These are phyloP conservation scores for Peromyscus eremicus DNA, from an alignment of 2,797 vertebrate genomes.

Conservation along the genomic window DNA sequence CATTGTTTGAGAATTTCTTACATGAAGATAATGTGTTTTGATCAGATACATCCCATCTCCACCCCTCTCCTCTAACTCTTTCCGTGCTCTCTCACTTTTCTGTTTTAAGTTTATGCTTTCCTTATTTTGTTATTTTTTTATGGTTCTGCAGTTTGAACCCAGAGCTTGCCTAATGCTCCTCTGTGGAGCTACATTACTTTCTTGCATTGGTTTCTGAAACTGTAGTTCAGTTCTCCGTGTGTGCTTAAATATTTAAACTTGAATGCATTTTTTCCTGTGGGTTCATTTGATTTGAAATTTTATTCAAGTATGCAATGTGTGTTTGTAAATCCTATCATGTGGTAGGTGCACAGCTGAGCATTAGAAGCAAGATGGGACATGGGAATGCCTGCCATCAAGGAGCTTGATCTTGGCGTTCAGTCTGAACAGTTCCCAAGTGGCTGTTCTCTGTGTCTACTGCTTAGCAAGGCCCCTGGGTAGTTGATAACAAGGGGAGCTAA, in stretches of 20 bases:
- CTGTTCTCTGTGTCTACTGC: background rate
- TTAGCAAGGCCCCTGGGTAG: background rate
- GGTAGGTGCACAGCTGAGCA: background rate
- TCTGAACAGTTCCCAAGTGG: background rate
- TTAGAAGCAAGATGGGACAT: background rate
- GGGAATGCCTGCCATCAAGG: too few relatives aligned
- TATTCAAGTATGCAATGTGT: background rate
- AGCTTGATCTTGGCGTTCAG: background rate
- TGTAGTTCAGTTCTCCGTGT: background rate
- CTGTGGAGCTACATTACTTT: background rate
- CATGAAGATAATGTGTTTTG: background rate
- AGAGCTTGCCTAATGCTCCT: background rate
- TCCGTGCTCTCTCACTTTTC: background rate
- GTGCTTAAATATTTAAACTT: slow-evolving; percentile 8
- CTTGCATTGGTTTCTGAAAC: background rate
- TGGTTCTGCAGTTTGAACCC: background rate
- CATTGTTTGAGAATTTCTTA: background rate
- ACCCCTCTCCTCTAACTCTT: background rate
- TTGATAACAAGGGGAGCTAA: background rate
- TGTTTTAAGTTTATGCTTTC: background rate
- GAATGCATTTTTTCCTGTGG: background rate
- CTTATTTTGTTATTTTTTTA: background rate
- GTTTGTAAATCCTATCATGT: background rate
- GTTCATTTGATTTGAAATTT: background rate
- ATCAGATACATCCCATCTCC: too few relatives aligned